Evolutionary conservation across 2,113 vertebrate species (phyloP), one percentile per base, ranked within the genome.

Genomic region (Rhinolophus ferrumequinum): DNA sequence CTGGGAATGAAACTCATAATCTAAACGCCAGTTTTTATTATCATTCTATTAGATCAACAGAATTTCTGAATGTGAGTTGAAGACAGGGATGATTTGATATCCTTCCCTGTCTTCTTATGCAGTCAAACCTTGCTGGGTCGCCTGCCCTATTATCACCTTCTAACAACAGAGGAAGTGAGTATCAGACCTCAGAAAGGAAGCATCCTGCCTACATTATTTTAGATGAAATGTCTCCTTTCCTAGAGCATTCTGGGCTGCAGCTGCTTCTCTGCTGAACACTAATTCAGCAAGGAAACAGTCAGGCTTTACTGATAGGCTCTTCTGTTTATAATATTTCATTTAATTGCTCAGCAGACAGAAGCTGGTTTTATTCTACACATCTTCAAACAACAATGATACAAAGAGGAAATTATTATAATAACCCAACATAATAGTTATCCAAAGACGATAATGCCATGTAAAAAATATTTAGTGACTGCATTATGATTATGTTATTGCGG

Each of bases 391-490:
- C 90, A 96, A 44, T 79, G 62, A 28, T 64, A 96, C 90, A 90
- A 97, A 95, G 9, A 19, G 26, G 94, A 75, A 96, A 96, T 44
- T 11, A 82, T 95, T 84, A 84, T 87, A 80, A 73, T 97, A 83
- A 83, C 18, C 47, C 83, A 88, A 44, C 91, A 44, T 80, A 98
- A 97, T 75, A 93, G 84, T 75, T 95, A 97, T 69, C 60, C 92
- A 82, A 90, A 96, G 89, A 87, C 52, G 28, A 97, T 64, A 93
- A 19, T 97, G 47, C 67, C 88, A 15, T 96, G 50, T 96, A 93
- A 97, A 98, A 95, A 97, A 96, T 98, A 98, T 97, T 97, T 97
- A 98, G 84, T 96, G 94, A 94, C 82, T 95, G 30, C 35, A 66
- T 89, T 82, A 96, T 94, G 81, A 97, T 97, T 95, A 94, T 88